These are phyloP conservation scores for Chalcis sispes DNA, from an alignment of 2,888 invertebrate species.

Conservation along the genomic window DNA sequence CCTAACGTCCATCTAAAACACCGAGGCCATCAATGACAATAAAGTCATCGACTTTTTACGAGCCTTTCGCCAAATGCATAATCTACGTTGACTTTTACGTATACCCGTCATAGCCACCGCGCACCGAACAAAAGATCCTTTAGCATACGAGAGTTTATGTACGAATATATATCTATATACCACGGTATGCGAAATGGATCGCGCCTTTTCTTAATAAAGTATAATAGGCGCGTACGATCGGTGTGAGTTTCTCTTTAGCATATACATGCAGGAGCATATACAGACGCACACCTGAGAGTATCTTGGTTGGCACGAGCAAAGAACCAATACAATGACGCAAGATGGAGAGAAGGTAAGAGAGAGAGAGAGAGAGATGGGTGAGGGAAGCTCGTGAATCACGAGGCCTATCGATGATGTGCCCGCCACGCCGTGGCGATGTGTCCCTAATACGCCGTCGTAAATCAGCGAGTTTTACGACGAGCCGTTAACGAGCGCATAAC, in stretches of 20 bases:
- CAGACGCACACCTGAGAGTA: slow-evolving; percentile 69
- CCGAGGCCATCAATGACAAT: slow-evolving; percentile 29
- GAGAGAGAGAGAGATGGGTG: too few relatives aligned
- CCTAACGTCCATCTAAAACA: slow-evolving; percentile 3
- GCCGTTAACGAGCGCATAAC: slow-evolving; percentile 35
- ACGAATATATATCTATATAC: too few relatives aligned
- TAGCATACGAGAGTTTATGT: too few relatives aligned
- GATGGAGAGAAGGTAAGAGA: slow-evolving; percentile 49
- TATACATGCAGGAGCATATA: too few relatives aligned
- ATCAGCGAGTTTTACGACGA: slow-evolving; percentile 61
- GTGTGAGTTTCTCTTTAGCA: slow-evolving; percentile 55
- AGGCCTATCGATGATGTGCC: slow-evolving; percentile 45
- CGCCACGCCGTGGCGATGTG: slow-evolving; percentile 62
- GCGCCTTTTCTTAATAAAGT: slow-evolving; percentile 70
- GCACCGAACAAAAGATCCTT: slow-evolving; percentile 27
- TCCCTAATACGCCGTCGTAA: slow-evolving; percentile 66
- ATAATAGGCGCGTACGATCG: slow-evolving; percentile 65
- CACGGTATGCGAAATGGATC: not conserved
- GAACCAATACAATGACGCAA: slow-evolving; percentile 57
- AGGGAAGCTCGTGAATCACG: slow-evolving; percentile 62
- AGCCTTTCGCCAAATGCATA: not conserved
- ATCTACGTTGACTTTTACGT: too few relatives aligned
- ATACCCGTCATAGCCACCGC: too few relatives aligned
- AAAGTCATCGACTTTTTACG: slow-evolving; percentile 42
- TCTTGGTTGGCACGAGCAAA: slow-evolving; percentile 26